Evolutionary conservation across 1,140 invertebrate species (phyloP).

Genomic region (Campoletis sonorensis): DNA sequence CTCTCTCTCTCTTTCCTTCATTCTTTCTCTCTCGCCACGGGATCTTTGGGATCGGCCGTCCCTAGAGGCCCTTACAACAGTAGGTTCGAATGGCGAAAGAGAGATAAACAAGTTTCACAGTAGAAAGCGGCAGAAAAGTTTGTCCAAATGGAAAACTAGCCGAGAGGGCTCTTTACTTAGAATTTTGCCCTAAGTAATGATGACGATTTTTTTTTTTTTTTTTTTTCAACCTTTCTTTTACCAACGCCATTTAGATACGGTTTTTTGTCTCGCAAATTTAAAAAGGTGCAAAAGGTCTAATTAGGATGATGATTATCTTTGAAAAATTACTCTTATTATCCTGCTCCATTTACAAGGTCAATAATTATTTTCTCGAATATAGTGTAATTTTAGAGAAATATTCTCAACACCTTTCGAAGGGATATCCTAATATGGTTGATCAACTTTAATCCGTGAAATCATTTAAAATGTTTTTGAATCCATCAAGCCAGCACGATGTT

Average conservation of each 20-base stretch:
- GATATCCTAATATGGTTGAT: too few relatives aligned
- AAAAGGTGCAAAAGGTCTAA: slow-evolving; percentile 24
- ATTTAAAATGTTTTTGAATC: too few relatives aligned
- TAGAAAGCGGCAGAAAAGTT: slow-evolving; percentile 1
- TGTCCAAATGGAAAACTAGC: neutral
- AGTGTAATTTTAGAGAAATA: neutral
- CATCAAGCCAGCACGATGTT: too few relatives aligned
- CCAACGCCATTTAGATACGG: neutral
- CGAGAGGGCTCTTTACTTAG: neutral
- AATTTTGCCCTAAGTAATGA: slow-evolving; percentile 18
- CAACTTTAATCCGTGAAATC: too few relatives aligned
- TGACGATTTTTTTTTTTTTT: slow-evolving; percentile 15
- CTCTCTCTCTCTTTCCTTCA: slow-evolving; percentile 18
- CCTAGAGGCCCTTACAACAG: slow-evolving; percentile 17
- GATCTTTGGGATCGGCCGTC: slow-evolving; percentile 6
- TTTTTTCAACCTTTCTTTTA: neutral
- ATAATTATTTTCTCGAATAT: neutral
- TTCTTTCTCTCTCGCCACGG: slow-evolving; percentile 10
- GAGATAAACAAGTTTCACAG: neutral
- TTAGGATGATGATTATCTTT: slow-evolving; percentile 3
- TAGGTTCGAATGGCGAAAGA: neutral
- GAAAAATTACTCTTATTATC: neutral
- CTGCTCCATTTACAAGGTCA: neutral
- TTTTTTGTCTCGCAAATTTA: neutral
- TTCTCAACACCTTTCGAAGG: too few relatives aligned